Percentiles rank a stretch among this genome's conserved stretches.
Conservation (phyloP, 2,888 invertebrate species). For the Nebria salina region DNA sequence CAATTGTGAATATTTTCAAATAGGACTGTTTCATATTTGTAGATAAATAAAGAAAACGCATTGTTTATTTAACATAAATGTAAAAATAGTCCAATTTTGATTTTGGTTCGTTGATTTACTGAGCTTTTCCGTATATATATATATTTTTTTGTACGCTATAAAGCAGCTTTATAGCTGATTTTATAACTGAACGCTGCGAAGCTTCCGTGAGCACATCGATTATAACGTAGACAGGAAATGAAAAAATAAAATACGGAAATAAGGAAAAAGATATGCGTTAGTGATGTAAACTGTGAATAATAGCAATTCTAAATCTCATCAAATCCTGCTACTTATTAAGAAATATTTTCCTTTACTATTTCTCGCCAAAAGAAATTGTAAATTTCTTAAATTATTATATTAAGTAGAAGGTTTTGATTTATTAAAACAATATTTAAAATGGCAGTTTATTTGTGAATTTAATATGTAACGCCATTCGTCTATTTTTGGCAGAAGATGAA, state of each 20-base stretch:
- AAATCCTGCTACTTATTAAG: constrained; percentile 9
- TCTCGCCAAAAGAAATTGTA: no score
- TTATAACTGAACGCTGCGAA: not conserved
- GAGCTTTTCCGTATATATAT: not conserved
- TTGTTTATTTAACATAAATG: not conserved
- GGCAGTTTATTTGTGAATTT: not conserved
- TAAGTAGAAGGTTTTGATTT: no score
- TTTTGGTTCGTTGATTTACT: not conserved
- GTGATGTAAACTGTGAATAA: constrained; percentile 26
- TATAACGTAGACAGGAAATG: constrained; percentile 2
- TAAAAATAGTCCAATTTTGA: not conserved
- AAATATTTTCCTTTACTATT: not conserved
- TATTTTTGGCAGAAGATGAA: not conserved
- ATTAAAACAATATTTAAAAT: no score
- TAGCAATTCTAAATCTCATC: constrained; percentile 8
- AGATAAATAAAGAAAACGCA: not conserved
- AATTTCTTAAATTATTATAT: no score
- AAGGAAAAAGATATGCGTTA: not conserved
- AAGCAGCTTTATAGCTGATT: not conserved
- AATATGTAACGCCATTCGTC: not conserved
- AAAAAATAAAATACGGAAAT: constrained; percentile 4
- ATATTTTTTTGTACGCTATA: not conserved
- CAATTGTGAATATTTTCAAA: not conserved
- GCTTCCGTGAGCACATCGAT: not conserved
- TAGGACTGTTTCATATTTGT: not conserved